Evolutionary conservation across 2,113 vertebrate species (phyloP).

Genomic region (human (Homo sapiens)): DNA sequence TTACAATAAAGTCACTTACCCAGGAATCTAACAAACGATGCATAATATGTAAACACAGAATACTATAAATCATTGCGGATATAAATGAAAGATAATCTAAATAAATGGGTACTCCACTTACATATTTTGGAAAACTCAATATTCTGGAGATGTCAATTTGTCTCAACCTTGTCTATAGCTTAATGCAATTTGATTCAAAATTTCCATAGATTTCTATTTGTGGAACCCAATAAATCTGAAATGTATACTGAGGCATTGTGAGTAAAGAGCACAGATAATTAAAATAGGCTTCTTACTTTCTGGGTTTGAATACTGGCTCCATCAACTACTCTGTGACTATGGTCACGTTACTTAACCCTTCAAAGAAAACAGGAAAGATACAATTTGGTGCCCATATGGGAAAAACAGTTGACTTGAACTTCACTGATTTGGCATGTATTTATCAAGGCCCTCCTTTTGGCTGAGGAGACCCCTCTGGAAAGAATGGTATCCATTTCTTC

Average conservation of each 20-base stretch:
- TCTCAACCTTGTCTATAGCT: background rate
- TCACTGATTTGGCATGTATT: background rate
- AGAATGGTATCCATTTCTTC: background rate
- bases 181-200: background rate
- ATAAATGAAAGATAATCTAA: background rate
- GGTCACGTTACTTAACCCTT: background rate
- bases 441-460: background rate
- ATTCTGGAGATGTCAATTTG: background rate
- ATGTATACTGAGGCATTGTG: background rate
- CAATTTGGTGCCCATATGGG: background rate
- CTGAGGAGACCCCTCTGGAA: background rate
- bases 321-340: background rate
- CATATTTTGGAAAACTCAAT: background rate
- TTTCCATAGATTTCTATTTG: background rate
- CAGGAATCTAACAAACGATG: background rate
- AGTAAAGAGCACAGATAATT: background rate
- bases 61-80: background rate
- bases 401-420: background rate
- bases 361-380: background rate
- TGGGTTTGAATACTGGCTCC: background rate
- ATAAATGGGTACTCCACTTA: background rate
- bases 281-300: background rate
- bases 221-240: background rate
- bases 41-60: background rate
- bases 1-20: background rate